Conservation (phyloP, 2,888 invertebrate genomes). For the Bellardia bayeri region DNA sequence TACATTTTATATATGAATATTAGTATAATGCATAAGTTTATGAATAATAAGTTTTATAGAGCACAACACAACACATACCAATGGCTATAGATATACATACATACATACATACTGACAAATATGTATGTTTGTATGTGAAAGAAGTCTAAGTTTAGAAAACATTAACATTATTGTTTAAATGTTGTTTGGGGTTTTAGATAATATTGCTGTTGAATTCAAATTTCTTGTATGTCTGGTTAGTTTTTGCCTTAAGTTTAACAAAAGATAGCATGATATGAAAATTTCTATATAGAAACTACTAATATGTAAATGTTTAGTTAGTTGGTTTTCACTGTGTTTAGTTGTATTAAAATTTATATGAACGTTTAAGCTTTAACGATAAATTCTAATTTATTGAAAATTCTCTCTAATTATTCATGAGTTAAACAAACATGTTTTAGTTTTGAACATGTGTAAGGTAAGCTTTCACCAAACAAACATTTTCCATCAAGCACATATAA, state of each 20-base stretch:
- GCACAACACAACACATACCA: conserved; percentile 1
- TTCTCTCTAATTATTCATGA: conserved; percentile 58
- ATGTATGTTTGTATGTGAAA: too few species aligned
- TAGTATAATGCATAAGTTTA: conserved; percentile 70
- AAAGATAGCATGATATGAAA: background rate
- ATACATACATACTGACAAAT: background rate
- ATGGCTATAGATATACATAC: background rate
- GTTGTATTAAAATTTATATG: conserved; percentile 47
- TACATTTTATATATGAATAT: conserved; percentile 58
- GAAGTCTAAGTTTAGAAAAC: conserved; percentile 29
- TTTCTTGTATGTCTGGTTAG: conserved; percentile 64
- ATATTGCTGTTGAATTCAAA: conserved; percentile 30
- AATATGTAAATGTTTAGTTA: background rate
- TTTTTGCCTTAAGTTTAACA: conserved; percentile 41
- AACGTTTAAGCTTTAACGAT: conserved; percentile 64
- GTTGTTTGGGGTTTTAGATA: conserved; percentile 63
- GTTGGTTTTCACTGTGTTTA: conserved; percentile 2
- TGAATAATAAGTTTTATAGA: conserved; percentile 70
- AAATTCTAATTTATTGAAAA: conserved; percentile 67
- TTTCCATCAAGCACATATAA: too few species aligned
- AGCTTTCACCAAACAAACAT: too few species aligned
- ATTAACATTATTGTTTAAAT: conserved; percentile 66
- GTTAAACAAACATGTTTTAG: conserved; percentile 17
- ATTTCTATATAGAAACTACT: background rate
- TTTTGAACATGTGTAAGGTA: background rate